Percentiles rank a stretch among this genome's conserved stretches.
Conservation (phyloP, 2,888 invertebrate species). For the Rhorus exstirpatorius region DNA sequence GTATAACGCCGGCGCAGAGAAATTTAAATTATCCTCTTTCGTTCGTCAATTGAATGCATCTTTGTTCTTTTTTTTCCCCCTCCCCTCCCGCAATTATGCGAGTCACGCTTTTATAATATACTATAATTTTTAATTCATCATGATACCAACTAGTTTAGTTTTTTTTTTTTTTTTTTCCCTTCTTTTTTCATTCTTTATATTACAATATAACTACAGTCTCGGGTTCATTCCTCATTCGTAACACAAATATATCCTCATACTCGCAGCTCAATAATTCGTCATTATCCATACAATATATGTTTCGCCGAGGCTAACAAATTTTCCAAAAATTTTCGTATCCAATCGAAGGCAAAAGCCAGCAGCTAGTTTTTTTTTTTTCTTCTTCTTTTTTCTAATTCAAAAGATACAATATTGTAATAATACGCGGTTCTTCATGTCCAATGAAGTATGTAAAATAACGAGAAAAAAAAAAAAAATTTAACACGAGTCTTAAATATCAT, state of each 20-base stretch:
- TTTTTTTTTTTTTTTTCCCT: constrained; percentile 50
- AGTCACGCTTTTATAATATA: constrained; percentile 52
- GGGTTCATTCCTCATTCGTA: constrained; percentile 68
- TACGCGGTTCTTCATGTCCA: constrained; percentile 39
- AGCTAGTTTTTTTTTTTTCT: constrained; percentile 6
- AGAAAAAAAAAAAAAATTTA: constrained; percentile 24
- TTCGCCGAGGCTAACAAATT: constrained; percentile 36
- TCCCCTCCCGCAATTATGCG: constrained; percentile 58
- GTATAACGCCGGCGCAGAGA: constrained; percentile 45
- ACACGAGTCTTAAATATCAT: constrained; percentile 62
- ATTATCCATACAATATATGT: constrained; percentile 21
- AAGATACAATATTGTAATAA: constrained; percentile 48
- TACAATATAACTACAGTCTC: constrained; percentile 78
- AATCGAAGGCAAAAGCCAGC: constrained; percentile 21
- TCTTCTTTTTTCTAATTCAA: constrained; percentile 16
- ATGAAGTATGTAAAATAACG: constrained; percentile 19
- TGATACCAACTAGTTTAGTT: constrained; percentile 72
- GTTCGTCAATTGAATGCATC: constrained; percentile 47
- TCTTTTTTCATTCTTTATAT: constrained; percentile 74
- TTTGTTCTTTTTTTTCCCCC: no score
- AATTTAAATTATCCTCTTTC: constrained; percentile 17
- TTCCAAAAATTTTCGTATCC: constrained; percentile 12
- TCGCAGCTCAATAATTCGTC: constrained; percentile 50
- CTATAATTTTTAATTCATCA: constrained; percentile 63
- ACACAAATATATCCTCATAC: constrained; percentile 57